These are phyloP conservation scores for Aethes cnicana DNA, from an alignment of 2,888 invertebrate genomes.

Conservation along the genomic window DNA sequence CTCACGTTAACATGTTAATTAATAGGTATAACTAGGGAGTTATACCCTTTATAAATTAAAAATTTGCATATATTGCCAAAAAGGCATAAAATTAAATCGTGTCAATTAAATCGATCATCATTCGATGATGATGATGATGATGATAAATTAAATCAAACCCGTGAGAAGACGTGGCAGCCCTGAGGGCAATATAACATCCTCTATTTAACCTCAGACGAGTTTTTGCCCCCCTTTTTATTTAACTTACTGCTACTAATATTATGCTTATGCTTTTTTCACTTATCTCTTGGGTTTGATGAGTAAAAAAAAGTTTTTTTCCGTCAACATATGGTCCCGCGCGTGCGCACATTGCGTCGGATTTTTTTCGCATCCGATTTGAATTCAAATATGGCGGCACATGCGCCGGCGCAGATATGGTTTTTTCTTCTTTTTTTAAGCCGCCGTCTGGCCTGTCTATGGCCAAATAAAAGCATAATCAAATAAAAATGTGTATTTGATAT, in stretches of 20 bases:
- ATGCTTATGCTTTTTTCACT: conserved; percentile 33
- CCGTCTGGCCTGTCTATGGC: conserved; percentile 26
- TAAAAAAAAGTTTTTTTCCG: conserved; percentile 28
- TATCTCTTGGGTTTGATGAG: conserved; percentile 30
- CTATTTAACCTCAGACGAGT: conserved; percentile 31
- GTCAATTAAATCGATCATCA: no score
- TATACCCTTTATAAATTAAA: no score
- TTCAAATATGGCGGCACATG: conserved; percentile 28
- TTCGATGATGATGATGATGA: no score
- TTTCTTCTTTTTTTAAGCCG: conserved; percentile 21
- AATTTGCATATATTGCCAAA: background rate
- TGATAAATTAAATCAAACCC: no score
- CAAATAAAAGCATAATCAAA: conserved; percentile 29
- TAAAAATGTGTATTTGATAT: conserved; percentile 18
- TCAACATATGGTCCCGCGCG: conserved; percentile 29
- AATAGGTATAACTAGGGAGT: no score
- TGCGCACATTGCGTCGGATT: conserved; percentile 32
- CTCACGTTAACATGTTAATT: no score
- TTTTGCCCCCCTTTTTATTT: conserved; percentile 31
- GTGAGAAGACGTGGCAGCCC: conserved; percentile 5
- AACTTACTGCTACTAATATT: conserved; percentile 33
- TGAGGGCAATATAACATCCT: conserved; percentile 27
- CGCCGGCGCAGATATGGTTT: conserved; percentile 21
- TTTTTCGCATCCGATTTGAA: conserved; percentile 33
- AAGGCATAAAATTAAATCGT: background rate